Conservation (phyloP, 2,113 vertebrate species). For the Datnioides undecimradiatus region DNA sequence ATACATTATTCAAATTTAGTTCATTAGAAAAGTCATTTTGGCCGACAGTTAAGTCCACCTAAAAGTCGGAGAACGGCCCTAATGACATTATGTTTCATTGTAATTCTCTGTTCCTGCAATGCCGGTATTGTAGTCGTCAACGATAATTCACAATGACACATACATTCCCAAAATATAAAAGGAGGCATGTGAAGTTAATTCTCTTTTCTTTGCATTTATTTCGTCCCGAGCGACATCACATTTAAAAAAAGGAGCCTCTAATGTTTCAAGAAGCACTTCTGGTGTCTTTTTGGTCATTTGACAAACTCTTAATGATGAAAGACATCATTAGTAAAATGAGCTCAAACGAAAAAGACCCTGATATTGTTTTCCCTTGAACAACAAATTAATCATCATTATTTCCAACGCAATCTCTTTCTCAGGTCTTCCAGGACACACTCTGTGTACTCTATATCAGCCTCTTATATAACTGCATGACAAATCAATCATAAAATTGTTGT, state of each 20-base stretch:
- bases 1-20: slow-evolving; percentile 81
- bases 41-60: slow-evolving; percentile 74
- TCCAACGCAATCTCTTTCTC: slow-evolving; percentile 14
- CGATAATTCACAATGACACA: slow-evolving; percentile 53
- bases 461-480: slow-evolving; percentile 76
- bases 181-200: slow-evolving; percentile 31
- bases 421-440: slow-evolving; percentile 28
- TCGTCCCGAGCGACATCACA: not conserved
- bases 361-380: slow-evolving; percentile 24
- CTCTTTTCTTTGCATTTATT: slow-evolving; percentile 22
- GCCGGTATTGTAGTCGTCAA: slow-evolving; percentile 43
- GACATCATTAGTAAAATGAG: slow-evolving; percentile 47
- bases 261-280: slow-evolving; percentile 28
- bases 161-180: slow-evolving; percentile 55
- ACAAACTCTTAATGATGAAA: slow-evolving; percentile 22
- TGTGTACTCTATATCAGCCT: slow-evolving; percentile 37
- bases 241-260: not conserved
- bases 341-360: slow-evolving; percentile 9
- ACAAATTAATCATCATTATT: slow-evolving; percentile 37
- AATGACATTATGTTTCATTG: slow-evolving; percentile 71
- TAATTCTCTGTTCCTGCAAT: slow-evolving; percentile 51
- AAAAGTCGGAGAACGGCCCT: slow-evolving; percentile 58
- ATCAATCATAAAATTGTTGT: slow-evolving; percentile 77
- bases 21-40: slow-evolving; percentile 78
- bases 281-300: slow-evolving; percentile 27